These are phyloP conservation scores for Melanotaenia pygmaea DNA, from an alignment of 2,797 vertebrate genomes.

Conservation along the genomic window DNA sequence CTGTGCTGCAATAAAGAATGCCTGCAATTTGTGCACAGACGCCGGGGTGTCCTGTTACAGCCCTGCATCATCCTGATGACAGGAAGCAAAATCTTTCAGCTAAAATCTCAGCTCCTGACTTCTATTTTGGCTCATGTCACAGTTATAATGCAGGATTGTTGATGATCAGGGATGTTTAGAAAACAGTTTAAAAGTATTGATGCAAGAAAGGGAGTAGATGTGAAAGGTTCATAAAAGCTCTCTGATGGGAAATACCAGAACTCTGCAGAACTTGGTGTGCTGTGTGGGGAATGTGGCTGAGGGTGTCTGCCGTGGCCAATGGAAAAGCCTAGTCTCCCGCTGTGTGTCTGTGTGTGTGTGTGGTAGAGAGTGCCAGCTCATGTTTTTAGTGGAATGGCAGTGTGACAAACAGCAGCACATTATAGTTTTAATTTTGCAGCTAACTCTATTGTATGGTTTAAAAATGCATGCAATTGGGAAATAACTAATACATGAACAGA, in stretches of 20 bases:
- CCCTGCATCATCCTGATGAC: conserved; percentile 65
- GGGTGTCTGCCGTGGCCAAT: conserved; percentile 64
- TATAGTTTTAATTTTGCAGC: conserved; percentile 62
- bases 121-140: conserved; percentile 38
- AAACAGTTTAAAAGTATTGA: conserved; percentile 35
- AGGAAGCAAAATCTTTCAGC: conserved; percentile 45
- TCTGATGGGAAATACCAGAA: conserved; percentile 69
- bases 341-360: conserved; percentile 31
- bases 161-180: conserved; percentile 33
- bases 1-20: conserved; percentile 71
- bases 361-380: conserved; percentile 41
- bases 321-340: conserved; percentile 67
- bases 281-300: conserved; percentile 65
- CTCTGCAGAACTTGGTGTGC: conserved; percentile 67
- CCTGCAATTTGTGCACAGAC: conserved; percentile 69
- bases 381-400: conserved; percentile 62
- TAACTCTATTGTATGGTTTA: conserved; percentile 43
- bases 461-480: conserved; percentile 38
- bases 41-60: conserved; percentile 66
- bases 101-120: conserved; percentile 31
- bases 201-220: conserved; percentile 28
- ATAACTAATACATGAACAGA: conserved; percentile 19
- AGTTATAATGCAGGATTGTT: conserved; percentile 20
- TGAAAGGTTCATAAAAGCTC: conserved; percentile 48
- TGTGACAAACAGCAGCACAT: conserved; percentile 62